Percentiles rank a stretch among this genome's conserved stretches.
Conservation (phyloP, 1,140 invertebrate genomes). For the Linepithema humile region DNA sequence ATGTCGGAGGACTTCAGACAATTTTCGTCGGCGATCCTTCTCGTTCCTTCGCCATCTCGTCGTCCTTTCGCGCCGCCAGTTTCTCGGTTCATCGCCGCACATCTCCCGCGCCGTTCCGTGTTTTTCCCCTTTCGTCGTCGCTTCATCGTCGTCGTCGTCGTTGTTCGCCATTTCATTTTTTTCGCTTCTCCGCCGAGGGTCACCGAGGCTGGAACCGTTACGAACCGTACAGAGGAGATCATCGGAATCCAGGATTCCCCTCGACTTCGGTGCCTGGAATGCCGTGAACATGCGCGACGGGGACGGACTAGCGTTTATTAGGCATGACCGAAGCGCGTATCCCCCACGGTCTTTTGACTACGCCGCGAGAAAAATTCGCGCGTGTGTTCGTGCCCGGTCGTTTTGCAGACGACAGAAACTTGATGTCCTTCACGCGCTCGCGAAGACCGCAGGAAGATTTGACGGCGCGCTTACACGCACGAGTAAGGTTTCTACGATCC, state of each 20-base stretch:
- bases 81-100: conserved; percentile 25
- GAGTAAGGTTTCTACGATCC: not conserved
- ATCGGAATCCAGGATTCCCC: conserved; percentile 55
- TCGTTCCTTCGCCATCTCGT: not conserved
- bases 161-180: conserved; percentile 12
- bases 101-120: conserved; percentile 39
- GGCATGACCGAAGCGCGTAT: conserved; percentile 41
- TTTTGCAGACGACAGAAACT: not conserved
- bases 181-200: not conserved
- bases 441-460: conserved; percentile 54
- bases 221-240: conserved; percentile 13
- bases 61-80: conserved; percentile 1
- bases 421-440: not conserved
- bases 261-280: conserved; percentile 49
- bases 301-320: conserved; percentile 65
- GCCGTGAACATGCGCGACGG: conserved; percentile 43
- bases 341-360: not conserved
- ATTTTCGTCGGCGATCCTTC: conserved; percentile 32
- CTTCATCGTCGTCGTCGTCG: not conserved
- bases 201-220: conserved; percentile 37
- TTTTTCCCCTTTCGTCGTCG: not conserved
- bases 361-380: conserved; percentile 17
- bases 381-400: not conserved
- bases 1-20: conserved; percentile 43
- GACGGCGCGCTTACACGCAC: conserved; percentile 57